Evolutionary conservation across 2,888 invertebrate genomes (phyloP), one percentile per base, ranked within the genome.

Genomic region (Aphodius sticticus): DNA sequence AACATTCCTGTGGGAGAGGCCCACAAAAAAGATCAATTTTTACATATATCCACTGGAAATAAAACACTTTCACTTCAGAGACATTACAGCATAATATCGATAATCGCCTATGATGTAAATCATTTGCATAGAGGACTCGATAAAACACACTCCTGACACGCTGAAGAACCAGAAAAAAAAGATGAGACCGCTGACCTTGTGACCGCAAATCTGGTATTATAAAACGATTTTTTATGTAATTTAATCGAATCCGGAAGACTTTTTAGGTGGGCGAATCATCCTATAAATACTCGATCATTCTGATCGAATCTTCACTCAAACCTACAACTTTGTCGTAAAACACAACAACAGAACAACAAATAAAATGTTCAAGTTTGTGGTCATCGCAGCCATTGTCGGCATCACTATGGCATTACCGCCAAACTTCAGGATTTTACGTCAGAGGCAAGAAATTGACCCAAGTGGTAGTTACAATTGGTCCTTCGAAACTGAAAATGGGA

Each of bases 391-490:
- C 7, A 53, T 79, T 69, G 37, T 77, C 15, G 75, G 74, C 15
- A 15, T 36, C 16, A 53, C 38, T 16, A 26, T 37, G 16, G 69
- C 69, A 1, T 77, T 77, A 75, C 15, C 74, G 16, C 77, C 77
- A 9, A 6, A 70, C 6, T 35, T 16, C 16, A 79, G 77, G 16
- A 77, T 79, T 69, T 69, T 79, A 16, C 77, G 77, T 7, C 79
- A 79, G 16, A 79, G 79, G 37, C 79, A 79, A 69, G 79, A 79
- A 77, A 79, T 79, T 14, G 79, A 79, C 74, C 79, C 79, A 1
- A 16, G 69, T 69, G 79, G 79, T n/a, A 79, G 79, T 15, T 79
- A 79, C 53, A 79, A 79, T 74, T 79, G 79, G 79, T 77, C 74
- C 15, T 79, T 77, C 16, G 79, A 79, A 77, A 79, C 79, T 6